Conservation (phyloP, 2,888 invertebrate genomes). For the Torymus tubicola region DNA sequence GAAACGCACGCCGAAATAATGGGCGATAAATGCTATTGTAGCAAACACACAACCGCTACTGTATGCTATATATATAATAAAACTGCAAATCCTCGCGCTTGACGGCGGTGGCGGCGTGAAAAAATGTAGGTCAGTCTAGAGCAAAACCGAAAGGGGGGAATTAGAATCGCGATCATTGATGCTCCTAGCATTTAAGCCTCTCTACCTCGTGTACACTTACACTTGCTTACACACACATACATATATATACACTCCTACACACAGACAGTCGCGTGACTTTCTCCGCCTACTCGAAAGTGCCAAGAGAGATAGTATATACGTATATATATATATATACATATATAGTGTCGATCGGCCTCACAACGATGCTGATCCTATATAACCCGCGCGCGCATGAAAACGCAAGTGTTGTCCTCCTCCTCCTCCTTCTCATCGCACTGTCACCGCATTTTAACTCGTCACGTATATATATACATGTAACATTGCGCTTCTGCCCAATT, state of each 20-base stretch:
- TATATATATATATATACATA: too few relatives aligned
- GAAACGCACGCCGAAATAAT: background rate
- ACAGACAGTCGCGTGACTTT: slow-evolving; percentile 61
- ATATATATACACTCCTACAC: background rate
- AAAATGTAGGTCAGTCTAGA: slow-evolving; percentile 52
- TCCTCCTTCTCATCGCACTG: background rate
- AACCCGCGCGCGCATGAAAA: background rate
- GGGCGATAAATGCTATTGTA: background rate
- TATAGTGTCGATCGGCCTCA: slow-evolving; percentile 1
- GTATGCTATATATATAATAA: too few relatives aligned
- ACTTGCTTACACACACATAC: background rate
- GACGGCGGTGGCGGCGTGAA: background rate
- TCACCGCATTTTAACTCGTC: too few relatives aligned
- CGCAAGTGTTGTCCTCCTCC: slow-evolving; percentile 21
- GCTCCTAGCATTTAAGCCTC: slow-evolving; percentile 62
- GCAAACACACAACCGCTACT: too few relatives aligned
- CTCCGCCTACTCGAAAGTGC: slow-evolving; percentile 68
- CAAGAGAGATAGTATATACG: slow-evolving; percentile 38
- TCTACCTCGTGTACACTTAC: slow-evolving; percentile 5
- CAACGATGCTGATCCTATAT: too few relatives aligned
- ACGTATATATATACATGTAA: too few relatives aligned
- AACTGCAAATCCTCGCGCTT: background rate
- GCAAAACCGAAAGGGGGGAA: background rate
- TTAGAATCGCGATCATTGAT: slow-evolving; percentile 62
- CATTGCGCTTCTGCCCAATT: too few relatives aligned